Evolutionary conservation across 2,113 vertebrate genomes (phyloP), one percentile per base, ranked within the genome.

Genomic region (Gymnorhina tibicen): DNA sequence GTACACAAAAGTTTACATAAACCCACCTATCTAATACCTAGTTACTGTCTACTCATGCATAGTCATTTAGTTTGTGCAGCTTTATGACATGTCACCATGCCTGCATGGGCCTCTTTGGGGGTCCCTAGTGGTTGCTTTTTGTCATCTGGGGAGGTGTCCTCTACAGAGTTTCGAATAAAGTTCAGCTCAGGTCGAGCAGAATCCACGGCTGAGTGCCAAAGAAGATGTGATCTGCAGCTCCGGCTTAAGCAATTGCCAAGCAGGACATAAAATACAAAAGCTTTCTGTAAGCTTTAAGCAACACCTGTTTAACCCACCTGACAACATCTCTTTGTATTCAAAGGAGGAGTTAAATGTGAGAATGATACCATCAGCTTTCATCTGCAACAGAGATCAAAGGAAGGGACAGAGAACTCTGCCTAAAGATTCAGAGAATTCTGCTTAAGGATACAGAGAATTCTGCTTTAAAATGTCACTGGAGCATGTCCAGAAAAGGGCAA

Each of bases 41-140:
- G 18, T 50, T 59, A 44, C 60, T 2, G 7, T 19, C 19, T 46
- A n/a, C 23, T 52, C 39, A 30, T 30, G 37, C 33, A 28, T 17
- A 23, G 32, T 44, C 7, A 50, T 59, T 73, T 19, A 33, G 3
- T 18, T 73, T 44, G 37, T 0, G 1, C 22, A 59, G 8, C 18
- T 13, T 42, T 41, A 15, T 26, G 26, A 27, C 1, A 1, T 35
- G 49, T 64, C 42, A 52, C 10, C 1, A 5, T 0, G 1, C 37
- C 23, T 53, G 11, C 8, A 33, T n/a, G 16, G 33, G 28, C 18
- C 23, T 82, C 26, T 59, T 42, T 0, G 2, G 30, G 26, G 13
- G 16, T 52, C 28, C 67, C 30, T 17, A 17, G 13, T 30, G 39
- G 33, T n/a, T 10, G 0, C 7, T 67, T 46, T 19, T 44, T 19